Evolutionary conservation across 2,888 invertebrate species (phyloP), one percentile per base, ranked within the genome.

Genomic region (Ophion costatus): DNA sequence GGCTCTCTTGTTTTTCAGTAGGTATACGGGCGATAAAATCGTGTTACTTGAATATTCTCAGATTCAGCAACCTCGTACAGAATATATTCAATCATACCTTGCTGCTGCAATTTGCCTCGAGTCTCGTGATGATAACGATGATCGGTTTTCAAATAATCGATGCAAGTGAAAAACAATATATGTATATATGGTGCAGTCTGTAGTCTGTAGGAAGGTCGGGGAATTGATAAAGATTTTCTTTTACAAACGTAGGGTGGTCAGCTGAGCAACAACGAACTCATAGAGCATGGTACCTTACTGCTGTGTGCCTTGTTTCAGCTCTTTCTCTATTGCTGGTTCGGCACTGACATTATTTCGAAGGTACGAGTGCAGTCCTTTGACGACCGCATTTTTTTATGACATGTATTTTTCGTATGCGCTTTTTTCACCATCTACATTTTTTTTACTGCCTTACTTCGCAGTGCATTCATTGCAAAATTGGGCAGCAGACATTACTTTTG

Each of bases 301-400:
- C n/a, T 67, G 24, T 86, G 86, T 11, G 71, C 85, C 7, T 66
- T 87, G 7, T 77, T 83, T n/a, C 83, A 87, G 51, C 59, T 86
- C n/a, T 83, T 80, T 45, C 57, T 87, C n/a, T 86, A 85, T 71
- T 87, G 86, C 73, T 87, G 86, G 86, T 85, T 83, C 51, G 87
- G 86, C 51, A 86, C 84, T 11, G 82, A 85, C 42, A 83, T 87
- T 7, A 86, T 84, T 33, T 61, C 71, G 10, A 83, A 86, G 81
- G 87, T 86, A 45, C 80, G 61, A 51, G 20, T 11, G 14, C 9
- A 67, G 6, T 5, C 7, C 38, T 38, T 38, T 38, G 38, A 38
- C 38, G 9, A 38, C 7, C 7, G 38, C 38, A 38, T 38, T 38
- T 38, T 33, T 9, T 38, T 1, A 38, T 5, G 38, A 38, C 1